These are phyloP conservation scores for Cyanocitta stelleri DNA, from an alignment of 2,113 vertebrate species.

Conservation along the genomic window DNA sequence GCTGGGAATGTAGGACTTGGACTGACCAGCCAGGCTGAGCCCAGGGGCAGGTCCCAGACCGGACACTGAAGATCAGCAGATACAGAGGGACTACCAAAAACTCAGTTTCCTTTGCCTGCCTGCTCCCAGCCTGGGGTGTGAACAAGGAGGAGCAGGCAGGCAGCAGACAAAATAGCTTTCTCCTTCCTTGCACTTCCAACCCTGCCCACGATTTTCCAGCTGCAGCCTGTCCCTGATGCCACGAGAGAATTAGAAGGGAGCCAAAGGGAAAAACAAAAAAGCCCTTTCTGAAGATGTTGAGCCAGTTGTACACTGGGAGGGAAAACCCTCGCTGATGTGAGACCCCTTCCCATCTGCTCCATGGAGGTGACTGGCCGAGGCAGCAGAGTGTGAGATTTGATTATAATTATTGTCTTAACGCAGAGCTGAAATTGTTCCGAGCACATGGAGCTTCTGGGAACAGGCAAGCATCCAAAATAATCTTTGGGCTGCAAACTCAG, in stretches of 20 bases:
- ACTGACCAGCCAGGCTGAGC: neutral
- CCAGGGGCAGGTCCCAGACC: neutral
- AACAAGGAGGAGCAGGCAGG: neutral
- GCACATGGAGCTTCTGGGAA: conserved; percentile 42
- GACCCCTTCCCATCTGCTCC: conserved; percentile 53
- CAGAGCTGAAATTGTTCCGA: conserved; percentile 35
- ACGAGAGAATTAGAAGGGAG: neutral
- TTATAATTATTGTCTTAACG: conserved; percentile 43
- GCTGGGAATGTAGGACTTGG: neutral
- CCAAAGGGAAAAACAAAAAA: neutral
- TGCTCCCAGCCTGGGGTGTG: neutral
- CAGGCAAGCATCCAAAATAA: conserved; percentile 59
- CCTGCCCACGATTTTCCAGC: neutral
- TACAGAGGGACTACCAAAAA: neutral
- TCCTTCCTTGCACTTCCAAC: neutral
- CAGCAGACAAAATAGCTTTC: neutral
- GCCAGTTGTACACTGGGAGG: neutral
- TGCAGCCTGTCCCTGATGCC: neutral
- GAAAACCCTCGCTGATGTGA: neutral
- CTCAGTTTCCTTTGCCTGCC: neutral
- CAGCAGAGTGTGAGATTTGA: conserved; percentile 34
- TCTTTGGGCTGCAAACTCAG: conserved; percentile 32
- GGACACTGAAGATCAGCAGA: neutral
- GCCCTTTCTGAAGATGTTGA: neutral
- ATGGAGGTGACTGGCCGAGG: conserved; percentile 36